phyloP scores from a whole-genome alignment of 2,113 vertebrate species.

The Xenopus tropicalis region DNA sequence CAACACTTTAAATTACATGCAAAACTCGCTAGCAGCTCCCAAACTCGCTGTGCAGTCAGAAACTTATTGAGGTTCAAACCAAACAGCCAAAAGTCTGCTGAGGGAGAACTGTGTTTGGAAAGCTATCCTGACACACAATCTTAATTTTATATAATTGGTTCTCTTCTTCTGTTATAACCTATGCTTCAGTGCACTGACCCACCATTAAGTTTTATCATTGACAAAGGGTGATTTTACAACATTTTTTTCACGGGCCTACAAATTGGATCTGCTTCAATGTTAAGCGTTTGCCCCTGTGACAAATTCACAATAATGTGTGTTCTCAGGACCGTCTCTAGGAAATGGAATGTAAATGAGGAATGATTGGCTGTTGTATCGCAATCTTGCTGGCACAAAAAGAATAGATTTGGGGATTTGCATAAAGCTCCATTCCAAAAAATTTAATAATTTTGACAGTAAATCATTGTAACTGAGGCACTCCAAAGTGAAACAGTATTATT shows the following conservation, averaged over 20 bases:
- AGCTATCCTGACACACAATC: background rate
- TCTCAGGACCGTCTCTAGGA: background rate
- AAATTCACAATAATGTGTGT: slow-evolving; percentile 10
- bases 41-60: too few relatives aligned
- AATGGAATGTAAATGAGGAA: slow-evolving; percentile 19
- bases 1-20: too few relatives aligned
- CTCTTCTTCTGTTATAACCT: background rate
- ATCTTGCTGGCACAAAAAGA: slow-evolving; percentile 13
- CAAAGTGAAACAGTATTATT: slow-evolving; percentile 30
- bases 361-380: slow-evolving; percentile 2
- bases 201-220: background rate
- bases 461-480: slow-evolving; percentile 27
- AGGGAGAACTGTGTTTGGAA: background rate
- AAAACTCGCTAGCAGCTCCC: too few relatives aligned
- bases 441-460: slow-evolving; percentile 34
- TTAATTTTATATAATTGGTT: background rate
- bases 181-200: background rate
- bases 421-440: slow-evolving; percentile 16
- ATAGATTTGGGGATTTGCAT: slow-evolving; percentile 15
- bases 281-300: background rate
- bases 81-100: too few relatives aligned
- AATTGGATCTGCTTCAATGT: slow-evolving; percentile 4
- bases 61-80: too few relatives aligned
- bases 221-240: background rate
- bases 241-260: background rate